phyloP scores from a whole-genome alignment of 2,797 vertebrate genomes.

The Spondyliosoma cantharus region DNA sequence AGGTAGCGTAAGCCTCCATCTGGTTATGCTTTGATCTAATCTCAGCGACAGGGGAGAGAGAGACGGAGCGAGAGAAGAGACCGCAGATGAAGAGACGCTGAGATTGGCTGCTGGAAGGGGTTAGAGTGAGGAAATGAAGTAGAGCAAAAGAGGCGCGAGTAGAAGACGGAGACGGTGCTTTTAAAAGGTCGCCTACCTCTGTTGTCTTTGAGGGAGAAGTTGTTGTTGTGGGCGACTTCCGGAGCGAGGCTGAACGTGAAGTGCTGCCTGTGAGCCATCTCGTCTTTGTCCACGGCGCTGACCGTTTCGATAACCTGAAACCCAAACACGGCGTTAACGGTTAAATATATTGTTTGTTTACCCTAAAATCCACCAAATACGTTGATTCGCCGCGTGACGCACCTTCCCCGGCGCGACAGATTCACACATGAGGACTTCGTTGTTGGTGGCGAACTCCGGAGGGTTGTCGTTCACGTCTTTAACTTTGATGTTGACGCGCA shows the following conservation, averaged over 20 bases:
- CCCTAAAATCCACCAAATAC: not conserved
- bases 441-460: slow-evolving; percentile 91
- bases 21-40: slow-evolving; percentile 77
- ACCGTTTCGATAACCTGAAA: slow-evolving; percentile 92
- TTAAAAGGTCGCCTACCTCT: slow-evolving; percentile 86
- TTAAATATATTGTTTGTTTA: not conserved
- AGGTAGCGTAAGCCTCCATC: slow-evolving; percentile 75
- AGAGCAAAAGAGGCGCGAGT: not conserved
- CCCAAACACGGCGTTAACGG: not conserved
- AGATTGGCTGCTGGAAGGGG: slow-evolving; percentile 9
- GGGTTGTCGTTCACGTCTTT: slow-evolving; percentile 94
- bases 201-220: slow-evolving; percentile 96
- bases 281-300: slow-evolving; percentile 96
- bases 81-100: slow-evolving; percentile 26
- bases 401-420: slow-evolving; percentile 90
- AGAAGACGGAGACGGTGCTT: fast-evolving
- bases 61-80: slow-evolving; percentile 9
- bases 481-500: slow-evolving; percentile 93
- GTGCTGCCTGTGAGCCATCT: slow-evolving; percentile 91
- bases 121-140: not conserved
- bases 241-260: slow-evolving; percentile 93
- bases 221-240: slow-evolving; percentile 93
- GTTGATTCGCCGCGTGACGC: slow-evolving; percentile 1
- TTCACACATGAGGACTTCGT: slow-evolving; percentile 95
- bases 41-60: slow-evolving; percentile 33